Evolutionary conservation across 2,113 vertebrate genomes (phyloP).

Genomic region (Saguinus midas): DNA sequence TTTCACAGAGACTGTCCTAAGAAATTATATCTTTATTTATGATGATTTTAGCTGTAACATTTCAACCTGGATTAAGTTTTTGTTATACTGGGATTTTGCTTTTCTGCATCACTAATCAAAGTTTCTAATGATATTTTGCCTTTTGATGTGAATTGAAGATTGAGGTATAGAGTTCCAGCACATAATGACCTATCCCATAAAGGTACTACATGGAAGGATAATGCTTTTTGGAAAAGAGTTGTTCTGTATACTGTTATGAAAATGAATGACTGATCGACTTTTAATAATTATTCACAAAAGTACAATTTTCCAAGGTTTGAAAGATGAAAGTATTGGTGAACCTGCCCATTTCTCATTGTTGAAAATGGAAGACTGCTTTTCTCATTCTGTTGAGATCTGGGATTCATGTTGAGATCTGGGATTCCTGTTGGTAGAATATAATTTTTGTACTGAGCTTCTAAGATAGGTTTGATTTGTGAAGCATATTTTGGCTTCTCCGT

Average conservation of each 20-base stretch:
- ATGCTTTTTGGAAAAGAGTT: conserved; percentile 7
- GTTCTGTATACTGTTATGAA: background rate
- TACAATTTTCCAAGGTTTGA: conserved; percentile 9
- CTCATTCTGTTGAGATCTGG: background rate
- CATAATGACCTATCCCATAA: background rate
- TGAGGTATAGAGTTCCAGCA: conserved; percentile 34
- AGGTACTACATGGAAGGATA: background rate
- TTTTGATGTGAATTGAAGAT: conserved; percentile 73
- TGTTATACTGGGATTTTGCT: conserved; percentile 71
- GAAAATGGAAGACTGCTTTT: background rate
- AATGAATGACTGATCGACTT: background rate
- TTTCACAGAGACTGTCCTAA: conserved; percentile 70
- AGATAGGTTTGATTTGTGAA: conserved; percentile 42
- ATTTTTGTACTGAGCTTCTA: conserved; percentile 31
- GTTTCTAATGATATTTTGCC: conserved; percentile 70
- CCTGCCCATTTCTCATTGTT: conserved; percentile 17
- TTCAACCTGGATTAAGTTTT: conserved; percentile 69
- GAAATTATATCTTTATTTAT: conserved; percentile 71
- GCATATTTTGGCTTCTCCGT: conserved; percentile 3
- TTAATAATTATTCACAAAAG: conserved; percentile 41
- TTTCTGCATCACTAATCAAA: conserved; percentile 73
- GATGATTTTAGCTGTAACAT: conserved; percentile 57
- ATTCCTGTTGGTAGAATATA: conserved; percentile 4
- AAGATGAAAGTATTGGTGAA: conserved; percentile 21
- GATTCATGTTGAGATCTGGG: background rate